Evolutionary conservation across 2,113 vertebrate genomes (phyloP).

Genomic region (Crocuta crocuta): DNA sequence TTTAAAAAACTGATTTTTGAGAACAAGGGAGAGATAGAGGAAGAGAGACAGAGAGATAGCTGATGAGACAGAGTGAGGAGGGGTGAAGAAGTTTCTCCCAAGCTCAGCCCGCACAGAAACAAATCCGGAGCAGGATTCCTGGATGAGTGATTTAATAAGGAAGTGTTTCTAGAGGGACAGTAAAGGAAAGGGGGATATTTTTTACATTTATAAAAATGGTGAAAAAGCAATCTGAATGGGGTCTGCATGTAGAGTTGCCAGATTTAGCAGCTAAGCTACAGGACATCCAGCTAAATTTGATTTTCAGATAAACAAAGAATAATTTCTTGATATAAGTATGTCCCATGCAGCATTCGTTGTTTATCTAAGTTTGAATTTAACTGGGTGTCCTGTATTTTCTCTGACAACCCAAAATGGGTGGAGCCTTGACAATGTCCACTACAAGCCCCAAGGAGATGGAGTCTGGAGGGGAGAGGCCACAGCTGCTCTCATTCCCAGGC

Average conservation of each 20-base stretch:
- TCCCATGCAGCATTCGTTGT: neutral
- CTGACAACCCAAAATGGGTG: neutral
- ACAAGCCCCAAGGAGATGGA: neutral
- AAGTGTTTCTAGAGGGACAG: neutral
- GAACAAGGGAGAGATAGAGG: neutral
- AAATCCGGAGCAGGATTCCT: neutral
- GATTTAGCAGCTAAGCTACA: neutral
- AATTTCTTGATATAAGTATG: neutral
- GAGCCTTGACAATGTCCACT: neutral
- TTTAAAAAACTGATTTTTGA: neutral
- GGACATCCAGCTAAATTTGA: neutral
- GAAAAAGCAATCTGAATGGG: neutral
- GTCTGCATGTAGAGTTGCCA: neutral
- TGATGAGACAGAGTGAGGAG: neutral
- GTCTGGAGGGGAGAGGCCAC: neutral
- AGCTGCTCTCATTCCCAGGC: neutral
- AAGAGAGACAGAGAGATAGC: neutral
- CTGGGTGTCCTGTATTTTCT: neutral
- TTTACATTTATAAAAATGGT: neutral
- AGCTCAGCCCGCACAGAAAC: neutral
- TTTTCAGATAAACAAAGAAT: neutral
- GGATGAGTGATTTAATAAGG: neutral
- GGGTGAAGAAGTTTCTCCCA: neutral
- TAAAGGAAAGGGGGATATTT: neutral
- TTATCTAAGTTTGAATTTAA: neutral